These are phyloP conservation scores for Lepidurus couesii DNA, from an alignment of 1,140 invertebrate genomes.

Conservation along the genomic window DNA sequence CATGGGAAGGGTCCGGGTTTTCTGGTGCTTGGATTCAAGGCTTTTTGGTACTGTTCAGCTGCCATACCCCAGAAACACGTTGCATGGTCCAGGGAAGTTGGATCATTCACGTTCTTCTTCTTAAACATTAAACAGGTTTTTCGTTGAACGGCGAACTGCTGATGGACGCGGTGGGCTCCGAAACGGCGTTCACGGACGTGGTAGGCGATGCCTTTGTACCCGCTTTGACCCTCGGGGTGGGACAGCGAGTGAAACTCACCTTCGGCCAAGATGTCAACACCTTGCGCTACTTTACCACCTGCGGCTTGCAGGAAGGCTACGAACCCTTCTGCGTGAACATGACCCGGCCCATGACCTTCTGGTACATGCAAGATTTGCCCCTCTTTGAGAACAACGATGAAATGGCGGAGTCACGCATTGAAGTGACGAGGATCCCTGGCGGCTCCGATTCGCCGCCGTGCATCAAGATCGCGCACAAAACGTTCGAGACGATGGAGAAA, in stretches of 20 bases:
- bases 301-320: constrained; percentile 97
- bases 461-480: constrained; percentile 94
- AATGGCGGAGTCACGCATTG: constrained; percentile 75
- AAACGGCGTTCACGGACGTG: constrained; percentile 96
- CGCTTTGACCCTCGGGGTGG: constrained; percentile 87
- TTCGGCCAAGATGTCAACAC: constrained; percentile 97
- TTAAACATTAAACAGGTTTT: constrained; percentile 65
- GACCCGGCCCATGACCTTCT: constrained; percentile 92
- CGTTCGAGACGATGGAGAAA: constrained; percentile 96
- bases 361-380: constrained; percentile 97
- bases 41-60: constrained; percentile 31
- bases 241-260: constrained; percentile 77
- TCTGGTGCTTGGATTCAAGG: background rate
- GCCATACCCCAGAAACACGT: constrained; percentile 30
- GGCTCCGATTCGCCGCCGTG: constrained; percentile 89
- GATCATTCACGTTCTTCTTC: background rate
- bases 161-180: constrained; percentile 94
- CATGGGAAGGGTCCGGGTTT: background rate
- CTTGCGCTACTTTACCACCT: constrained; percentile 94
- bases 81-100: background rate
- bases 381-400: constrained; percentile 94
- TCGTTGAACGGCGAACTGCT: constrained; percentile 96
- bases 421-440: constrained; percentile 85
- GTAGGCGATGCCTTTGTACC: constrained; percentile 89
- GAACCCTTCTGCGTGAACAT: constrained; percentile 98